Evolutionary conservation across 2,797 vertebrate genomes (phyloP).

Genomic region (Malacoraja senta): DNA sequence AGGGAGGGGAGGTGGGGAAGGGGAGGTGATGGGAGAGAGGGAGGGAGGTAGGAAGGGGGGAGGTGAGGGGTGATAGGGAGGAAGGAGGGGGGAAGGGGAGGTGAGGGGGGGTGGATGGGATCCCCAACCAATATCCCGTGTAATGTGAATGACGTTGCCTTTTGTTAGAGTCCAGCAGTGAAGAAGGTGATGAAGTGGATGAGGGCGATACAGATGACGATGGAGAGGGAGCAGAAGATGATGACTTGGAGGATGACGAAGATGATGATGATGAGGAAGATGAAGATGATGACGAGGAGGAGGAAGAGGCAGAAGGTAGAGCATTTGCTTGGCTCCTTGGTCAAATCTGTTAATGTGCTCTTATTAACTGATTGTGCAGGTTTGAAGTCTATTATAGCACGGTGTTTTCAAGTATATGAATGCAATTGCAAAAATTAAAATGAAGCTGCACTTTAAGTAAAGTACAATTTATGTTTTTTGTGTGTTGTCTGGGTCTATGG

Average conservation of each 20-base stretch:
- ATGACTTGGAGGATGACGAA: constrained; percentile 61
- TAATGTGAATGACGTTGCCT: background rate
- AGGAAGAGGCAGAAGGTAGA: constrained; percentile 50
- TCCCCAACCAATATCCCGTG: background rate
- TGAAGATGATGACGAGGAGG: constrained; percentile 59
- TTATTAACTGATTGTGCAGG: background rate
- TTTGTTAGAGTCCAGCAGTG: constrained; percentile 57
- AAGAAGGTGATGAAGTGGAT: constrained; percentile 59
- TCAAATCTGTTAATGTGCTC: background rate
- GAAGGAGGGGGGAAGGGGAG: too few species aligned
- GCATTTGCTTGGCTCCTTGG: background rate
- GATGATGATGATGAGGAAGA: constrained; percentile 60
- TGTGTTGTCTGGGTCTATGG: too few species aligned
- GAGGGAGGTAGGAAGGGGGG: too few species aligned
- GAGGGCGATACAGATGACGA: constrained; percentile 63
- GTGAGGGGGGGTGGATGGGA: background rate
- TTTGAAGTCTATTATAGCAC: too few species aligned
- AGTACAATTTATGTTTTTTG: too few species aligned
- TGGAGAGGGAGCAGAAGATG: constrained; percentile 48
- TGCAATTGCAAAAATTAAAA: background rate
- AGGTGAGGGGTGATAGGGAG: too few species aligned
- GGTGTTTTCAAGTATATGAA: background rate
- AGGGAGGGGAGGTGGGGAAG: too few species aligned
- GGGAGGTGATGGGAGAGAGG: too few species aligned
- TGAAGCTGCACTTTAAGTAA: too few species aligned